Evolutionary conservation across 2,888 invertebrate species (phyloP).

Genomic region (Nemoura dubitans): DNA sequence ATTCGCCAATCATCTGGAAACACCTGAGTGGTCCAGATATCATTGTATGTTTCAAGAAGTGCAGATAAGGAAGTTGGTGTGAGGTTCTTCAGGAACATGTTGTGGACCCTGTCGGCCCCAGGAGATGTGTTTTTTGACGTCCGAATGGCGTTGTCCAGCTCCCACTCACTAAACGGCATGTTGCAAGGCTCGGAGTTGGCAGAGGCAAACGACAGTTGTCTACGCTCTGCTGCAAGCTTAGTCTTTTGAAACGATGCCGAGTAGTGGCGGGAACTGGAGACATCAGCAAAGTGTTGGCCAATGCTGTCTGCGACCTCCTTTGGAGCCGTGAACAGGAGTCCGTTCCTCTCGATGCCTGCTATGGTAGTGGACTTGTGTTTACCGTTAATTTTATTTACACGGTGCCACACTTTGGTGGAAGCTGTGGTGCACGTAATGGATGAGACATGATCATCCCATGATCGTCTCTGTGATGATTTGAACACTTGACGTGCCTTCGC

Average conservation of each 20-base stretch:
- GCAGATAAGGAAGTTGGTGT: too few relatives aligned
- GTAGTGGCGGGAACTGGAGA: slow-evolving; percentile 27
- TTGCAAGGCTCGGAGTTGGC: not conserved
- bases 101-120: slow-evolving; percentile 36
- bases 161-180: too few relatives aligned
- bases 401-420: slow-evolving; percentile 10
- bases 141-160: not conserved
- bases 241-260: slow-evolving; percentile 18
- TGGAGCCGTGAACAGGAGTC: not conserved
- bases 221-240: not conserved
- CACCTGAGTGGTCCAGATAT: not conserved
- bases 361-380: not conserved
- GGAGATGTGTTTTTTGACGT: slow-evolving; percentile 25
- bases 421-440: not conserved
- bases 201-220: not conserved
- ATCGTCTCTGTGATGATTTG: too few relatives aligned
- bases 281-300: slow-evolving; percentile 18
- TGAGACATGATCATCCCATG: too few relatives aligned
- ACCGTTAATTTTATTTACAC: slow-evolving; percentile 32
- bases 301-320: not conserved
- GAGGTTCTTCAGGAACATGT: slow-evolving; percentile 9
- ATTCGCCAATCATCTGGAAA: slow-evolving; percentile 37
- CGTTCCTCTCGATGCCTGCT: not conserved
- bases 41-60: slow-evolving; percentile 23
- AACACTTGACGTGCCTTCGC: too few relatives aligned